Percentiles rank a stretch among this genome's conserved stretches.
These are phyloP conservation scores for Micromesistius poutassou DNA, from an alignment of 2,797 vertebrate genomes.

Conservation along the genomic window DNA sequence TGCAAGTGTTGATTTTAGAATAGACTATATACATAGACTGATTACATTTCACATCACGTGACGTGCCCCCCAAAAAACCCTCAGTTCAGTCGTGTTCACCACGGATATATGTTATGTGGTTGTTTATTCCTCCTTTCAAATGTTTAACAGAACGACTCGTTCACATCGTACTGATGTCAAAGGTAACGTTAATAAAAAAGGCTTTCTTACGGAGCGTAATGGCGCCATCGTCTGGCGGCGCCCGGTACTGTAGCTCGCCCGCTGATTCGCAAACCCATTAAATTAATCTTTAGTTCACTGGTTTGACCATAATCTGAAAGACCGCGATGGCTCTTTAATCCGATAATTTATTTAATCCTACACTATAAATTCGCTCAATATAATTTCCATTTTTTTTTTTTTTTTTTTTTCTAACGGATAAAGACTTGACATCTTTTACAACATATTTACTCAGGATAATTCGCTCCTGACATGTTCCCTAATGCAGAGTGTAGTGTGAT, in stretches of 20 bases:
- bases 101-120: background rate
- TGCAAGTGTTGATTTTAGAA: background rate
- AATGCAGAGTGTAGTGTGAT: background rate
- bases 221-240: conserved; percentile 88
- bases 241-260: conserved; percentile 64
- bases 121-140: conserved; percentile 25
- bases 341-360: conserved; percentile 38
- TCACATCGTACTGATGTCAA: conserved; percentile 55
- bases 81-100: background rate
- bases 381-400: too few species aligned
- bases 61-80: background rate
- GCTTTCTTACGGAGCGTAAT: conserved; percentile 74
- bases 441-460: background rate
- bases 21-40: too few species aligned
- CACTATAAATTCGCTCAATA: conserved; percentile 19
- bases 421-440: background rate
- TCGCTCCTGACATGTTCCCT: background rate
- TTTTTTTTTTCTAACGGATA: background rate
- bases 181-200: conserved; percentile 15
- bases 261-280: conserved; percentile 60
- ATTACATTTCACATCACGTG: background rate
- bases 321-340: conserved; percentile 55
- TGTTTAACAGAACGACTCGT: background rate
- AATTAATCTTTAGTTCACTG: conserved; percentile 58
- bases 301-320: conserved; percentile 65